Evolutionary conservation across 2,888 invertebrate genomes (phyloP), one percentile per base, ranked within the genome.

Genomic region (Leptinotarsa juncta): DNA sequence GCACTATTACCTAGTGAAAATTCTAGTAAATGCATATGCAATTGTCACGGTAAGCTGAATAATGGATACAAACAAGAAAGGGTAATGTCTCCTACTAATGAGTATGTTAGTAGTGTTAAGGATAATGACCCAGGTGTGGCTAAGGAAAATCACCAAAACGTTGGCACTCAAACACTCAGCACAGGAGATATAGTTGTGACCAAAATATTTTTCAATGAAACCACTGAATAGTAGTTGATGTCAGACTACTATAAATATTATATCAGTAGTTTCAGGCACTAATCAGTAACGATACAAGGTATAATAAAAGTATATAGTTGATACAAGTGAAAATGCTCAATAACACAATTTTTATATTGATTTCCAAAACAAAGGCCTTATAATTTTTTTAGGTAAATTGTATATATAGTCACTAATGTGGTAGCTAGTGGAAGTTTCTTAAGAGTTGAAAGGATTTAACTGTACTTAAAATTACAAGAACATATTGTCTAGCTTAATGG

Each of bases 161-260:
- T 92, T 75, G 93, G 92, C 50, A 93, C 94, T 74, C 97, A 97
- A 88, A 97, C 97, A 2, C 90, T 96, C 66, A 96, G 96, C 86
- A 97, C 97, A 20, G 97, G 97, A 68, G 97, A 97, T 86, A 95
- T 97, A 84, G 96, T 96, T 71, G 96, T 97, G 83, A 96, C 96
- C 65, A 94, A 95, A 88, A 95, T 96, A 84, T 93, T 83, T 82
- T 88, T 88, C 81, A 85, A 86, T 77, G 88, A 88, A 78, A 71
- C 81, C 57, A 81, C 81, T 18, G 85, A 86, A 67, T 85, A 75
- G 77, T 57, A 26, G 69, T 67, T n/a, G 49, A 48, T 50, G 20
- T 23, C 23, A 18, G 57, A 48, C 72, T 62, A 76, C 68, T 72
- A 62, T 73, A 10, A 32, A 42, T 42, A 42, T 42, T 42, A 42